These are phyloP conservation scores for Hyppa rectilinea DNA, from an alignment of 2,888 invertebrate species.

Conservation along the genomic window DNA sequence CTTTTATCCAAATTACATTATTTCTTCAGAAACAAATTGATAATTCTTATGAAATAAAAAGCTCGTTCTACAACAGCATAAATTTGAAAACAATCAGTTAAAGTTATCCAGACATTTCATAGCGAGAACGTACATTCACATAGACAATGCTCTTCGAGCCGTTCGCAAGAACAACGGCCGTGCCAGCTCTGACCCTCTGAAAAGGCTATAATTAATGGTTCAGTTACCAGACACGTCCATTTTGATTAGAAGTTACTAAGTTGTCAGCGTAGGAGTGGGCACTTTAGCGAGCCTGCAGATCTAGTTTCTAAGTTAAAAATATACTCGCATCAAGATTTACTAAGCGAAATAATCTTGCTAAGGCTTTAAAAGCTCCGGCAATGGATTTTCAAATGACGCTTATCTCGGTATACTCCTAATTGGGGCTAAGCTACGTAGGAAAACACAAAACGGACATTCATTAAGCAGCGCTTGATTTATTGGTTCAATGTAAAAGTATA, in stretches of 20 bases:
- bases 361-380: slow-evolving; percentile 49
- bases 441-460: slow-evolving; percentile 47
- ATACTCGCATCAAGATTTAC: slow-evolving; percentile 50
- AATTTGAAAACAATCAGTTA: neutral
- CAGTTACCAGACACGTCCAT: slow-evolving; percentile 40
- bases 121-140: neutral
- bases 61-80: neutral
- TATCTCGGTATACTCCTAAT: slow-evolving; percentile 55
- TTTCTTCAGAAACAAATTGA: slow-evolving; percentile 4
- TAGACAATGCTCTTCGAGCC: neutral
- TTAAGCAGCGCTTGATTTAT: slow-evolving; percentile 51
- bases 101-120: neutral
- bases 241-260: slow-evolving; percentile 51
- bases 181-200: slow-evolving; percentile 18
- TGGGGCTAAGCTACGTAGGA: slow-evolving; percentile 43
- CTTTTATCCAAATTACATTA: neutral
- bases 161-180: slow-evolving; percentile 1
- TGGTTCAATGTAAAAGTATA: slow-evolving; percentile 46
- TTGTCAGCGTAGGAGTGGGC: slow-evolving; percentile 46
- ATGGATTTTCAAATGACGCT: slow-evolving; percentile 48
- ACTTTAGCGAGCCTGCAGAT: slow-evolving; percentile 46
- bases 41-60: slow-evolving; percentile 9
- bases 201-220: slow-evolving; percentile 37
- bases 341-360: slow-evolving; percentile 42
- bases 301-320: slow-evolving; percentile 59